A percentile compares a stretch with the other conserved stretches of the same genome.
Conservation (phyloP, 53 echinoderm and acorn worm genomes). For the Pentamera pediparva region DNA sequence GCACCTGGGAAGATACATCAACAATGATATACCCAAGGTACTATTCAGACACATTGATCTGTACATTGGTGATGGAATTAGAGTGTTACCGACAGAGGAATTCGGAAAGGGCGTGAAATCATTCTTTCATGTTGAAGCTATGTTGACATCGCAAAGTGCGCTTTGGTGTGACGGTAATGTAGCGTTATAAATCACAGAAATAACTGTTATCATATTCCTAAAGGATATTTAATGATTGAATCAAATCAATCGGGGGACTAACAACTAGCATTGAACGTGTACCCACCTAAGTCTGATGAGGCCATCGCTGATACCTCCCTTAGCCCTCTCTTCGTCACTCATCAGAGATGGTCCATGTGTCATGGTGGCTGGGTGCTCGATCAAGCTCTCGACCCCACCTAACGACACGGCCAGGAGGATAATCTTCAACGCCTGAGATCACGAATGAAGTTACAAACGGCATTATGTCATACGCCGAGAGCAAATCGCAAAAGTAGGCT, state of each 20-base stretch:
- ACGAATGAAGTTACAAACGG: too few relatives aligned
- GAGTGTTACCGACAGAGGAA: too few relatives aligned
- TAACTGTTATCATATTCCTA: neutral
- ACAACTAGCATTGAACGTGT: neutral
- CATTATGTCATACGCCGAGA: too few relatives aligned
- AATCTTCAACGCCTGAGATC: constrained; percentile 59
- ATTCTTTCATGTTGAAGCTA: too few relatives aligned
- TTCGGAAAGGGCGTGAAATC: too few relatives aligned
- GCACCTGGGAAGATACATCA: too few relatives aligned
- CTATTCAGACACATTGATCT: too few relatives aligned
- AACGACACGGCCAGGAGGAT: constrained; percentile 83
- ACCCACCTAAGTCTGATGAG: constrained; percentile 62
- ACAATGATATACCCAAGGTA: too few relatives aligned
- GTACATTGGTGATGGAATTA: too few relatives aligned
- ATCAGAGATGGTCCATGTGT: constrained; percentile 78
- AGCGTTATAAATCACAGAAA: neutral
- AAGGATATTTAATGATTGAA: neutral
- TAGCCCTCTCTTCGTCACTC: constrained; percentile 57
- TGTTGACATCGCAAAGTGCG: too few relatives aligned
- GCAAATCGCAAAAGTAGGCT: too few relatives aligned
- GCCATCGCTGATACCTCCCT: constrained; percentile 79
- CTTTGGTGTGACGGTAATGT: too few relatives aligned
- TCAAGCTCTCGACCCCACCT: constrained; percentile 75
- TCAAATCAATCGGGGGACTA: neutral
- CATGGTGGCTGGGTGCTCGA: constrained; percentile 92